These are phyloP conservation scores for Crotalus tigris DNA, from an alignment of 2,113 vertebrate species.

Conservation along the genomic window DNA sequence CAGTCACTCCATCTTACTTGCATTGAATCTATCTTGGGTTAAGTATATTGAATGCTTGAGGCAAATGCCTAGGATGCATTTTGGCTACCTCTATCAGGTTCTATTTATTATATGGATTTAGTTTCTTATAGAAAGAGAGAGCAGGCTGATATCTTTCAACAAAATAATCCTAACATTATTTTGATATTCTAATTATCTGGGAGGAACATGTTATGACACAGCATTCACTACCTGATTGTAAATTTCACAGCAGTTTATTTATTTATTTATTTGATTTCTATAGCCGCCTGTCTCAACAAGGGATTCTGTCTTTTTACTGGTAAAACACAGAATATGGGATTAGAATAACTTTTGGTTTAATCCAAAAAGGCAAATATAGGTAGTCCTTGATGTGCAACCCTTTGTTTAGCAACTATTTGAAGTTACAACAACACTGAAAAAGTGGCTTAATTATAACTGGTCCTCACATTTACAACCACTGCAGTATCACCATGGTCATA, in stretches of 20 bases:
- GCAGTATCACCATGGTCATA: background rate
- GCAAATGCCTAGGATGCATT: background rate
- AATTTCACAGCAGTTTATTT: background rate
- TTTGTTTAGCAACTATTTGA: background rate
- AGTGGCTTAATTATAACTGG: background rate
- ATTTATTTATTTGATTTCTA: background rate
- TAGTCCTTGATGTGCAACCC: background rate
- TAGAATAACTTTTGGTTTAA: background rate
- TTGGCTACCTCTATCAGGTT: background rate
- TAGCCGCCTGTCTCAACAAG: rapidly evolving
- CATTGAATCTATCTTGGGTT: background rate
- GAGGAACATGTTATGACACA: background rate
- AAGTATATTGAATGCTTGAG: background rate
- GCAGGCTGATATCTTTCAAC: background rate
- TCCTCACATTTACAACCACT: background rate
- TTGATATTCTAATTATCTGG: background rate
- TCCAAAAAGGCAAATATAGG: background rate
- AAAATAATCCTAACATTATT: background rate
- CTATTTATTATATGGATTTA: background rate
- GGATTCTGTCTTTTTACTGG: background rate
- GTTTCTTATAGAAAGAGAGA: background rate
- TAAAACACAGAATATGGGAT: background rate
- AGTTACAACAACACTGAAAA: background rate
- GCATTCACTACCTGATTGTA: background rate
- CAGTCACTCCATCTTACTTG: background rate